Evolutionary conservation across 2,113 vertebrate genomes (phyloP), one percentile per base, ranked within the genome.

Genomic region (Pogonocichla stellata): DNA sequence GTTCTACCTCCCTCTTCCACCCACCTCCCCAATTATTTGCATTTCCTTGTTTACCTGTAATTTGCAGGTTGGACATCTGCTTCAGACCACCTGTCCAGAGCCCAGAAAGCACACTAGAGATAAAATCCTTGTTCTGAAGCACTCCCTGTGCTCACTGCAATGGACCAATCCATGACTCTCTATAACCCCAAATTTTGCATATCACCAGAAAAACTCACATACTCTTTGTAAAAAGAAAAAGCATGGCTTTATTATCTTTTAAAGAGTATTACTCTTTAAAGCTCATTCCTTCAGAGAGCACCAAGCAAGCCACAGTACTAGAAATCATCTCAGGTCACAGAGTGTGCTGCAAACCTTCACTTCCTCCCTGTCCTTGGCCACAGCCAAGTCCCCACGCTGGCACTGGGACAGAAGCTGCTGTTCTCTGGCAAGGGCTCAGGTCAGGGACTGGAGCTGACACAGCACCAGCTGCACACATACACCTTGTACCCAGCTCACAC

Each of bases 301-400:
- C 7, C 45, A 70, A 62, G 36, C 29, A 77, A 47, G 11, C 8
- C 47, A 25, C 13, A 20, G 36, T 2, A 54, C 5, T 28, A 69
- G 26, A 64, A 67, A 47, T 33, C 6, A 7, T 9, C 54, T 31
- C 19, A 33, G 19, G 19, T 50, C 34, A 38, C 25, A 7, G 3
- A 34, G 29, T 5, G 23, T 28, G 7, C 58, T n/a, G 11, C 64
- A 80, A 88, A 13, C 33, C 51, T 33, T 31, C 0, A 0, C 7
- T 12, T 17, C 16, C 12, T 7, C 25, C 71, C 54, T 9, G 14
- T 24, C 31, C 61, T 38, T 14, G 34, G 36, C 25, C 31, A 20
- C 54, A 65, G 40, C 7, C 19, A 26, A 34, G 22, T 6, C 6
- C 34, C 51, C 40, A 17, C 0, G 0, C 6, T 1, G 26, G 48